Evolutionary conservation across 2,888 invertebrate genomes (phyloP).

Genomic region (Vandiemenella viatica): DNA sequence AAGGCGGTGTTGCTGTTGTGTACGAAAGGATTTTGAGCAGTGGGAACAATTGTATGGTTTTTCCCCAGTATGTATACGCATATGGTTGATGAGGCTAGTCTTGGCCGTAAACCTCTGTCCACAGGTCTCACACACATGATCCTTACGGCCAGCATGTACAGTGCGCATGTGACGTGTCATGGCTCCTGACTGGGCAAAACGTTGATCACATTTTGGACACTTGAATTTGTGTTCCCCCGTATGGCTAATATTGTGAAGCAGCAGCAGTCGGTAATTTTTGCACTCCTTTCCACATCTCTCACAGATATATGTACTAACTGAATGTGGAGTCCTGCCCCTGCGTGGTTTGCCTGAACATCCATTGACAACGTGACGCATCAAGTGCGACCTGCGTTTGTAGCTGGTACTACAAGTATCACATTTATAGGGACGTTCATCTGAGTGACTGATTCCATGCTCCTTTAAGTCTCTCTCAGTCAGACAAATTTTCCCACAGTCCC

Average conservation of each 20-base stretch:
- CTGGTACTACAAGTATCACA: slow-evolving; percentile 6
- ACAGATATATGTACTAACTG: slow-evolving; percentile 1
- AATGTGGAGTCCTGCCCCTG: neutral
- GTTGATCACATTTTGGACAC: slow-evolving; percentile 49
- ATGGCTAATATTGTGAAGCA: slow-evolving; percentile 31
- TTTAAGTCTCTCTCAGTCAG: slow-evolving; percentile 5
- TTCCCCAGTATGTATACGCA: slow-evolving; percentile 11
- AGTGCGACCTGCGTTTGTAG: slow-evolving; percentile 11
- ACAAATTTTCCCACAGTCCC: slow-evolving; percentile 2
- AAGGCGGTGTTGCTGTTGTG: slow-evolving; percentile 7
- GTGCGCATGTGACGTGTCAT: slow-evolving; percentile 6
- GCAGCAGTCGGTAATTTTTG: slow-evolving; percentile 1
- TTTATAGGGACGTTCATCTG: slow-evolving; percentile 5
- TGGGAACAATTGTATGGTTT: slow-evolving; percentile 7
- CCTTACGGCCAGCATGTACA: slow-evolving; percentile 8
- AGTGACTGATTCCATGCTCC: slow-evolving; percentile 10
- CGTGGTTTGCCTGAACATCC: neutral
- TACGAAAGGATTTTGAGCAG: slow-evolving; percentile 10
- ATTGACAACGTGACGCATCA: slow-evolving; percentile 6
- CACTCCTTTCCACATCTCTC: slow-evolving; percentile 6
- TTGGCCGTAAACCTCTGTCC: slow-evolving; percentile 8
- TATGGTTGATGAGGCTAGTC: slow-evolving; percentile 7
- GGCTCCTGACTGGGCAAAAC: slow-evolving; percentile 41
- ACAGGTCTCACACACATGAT: slow-evolving; percentile 8
- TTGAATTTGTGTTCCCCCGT: slow-evolving; percentile 45